Percentiles rank a stretch among this genome's conserved stretches.
phyloP scores from a whole-genome alignment of 2,888 invertebrate species.

The Drosophila planitibia region DNA sequence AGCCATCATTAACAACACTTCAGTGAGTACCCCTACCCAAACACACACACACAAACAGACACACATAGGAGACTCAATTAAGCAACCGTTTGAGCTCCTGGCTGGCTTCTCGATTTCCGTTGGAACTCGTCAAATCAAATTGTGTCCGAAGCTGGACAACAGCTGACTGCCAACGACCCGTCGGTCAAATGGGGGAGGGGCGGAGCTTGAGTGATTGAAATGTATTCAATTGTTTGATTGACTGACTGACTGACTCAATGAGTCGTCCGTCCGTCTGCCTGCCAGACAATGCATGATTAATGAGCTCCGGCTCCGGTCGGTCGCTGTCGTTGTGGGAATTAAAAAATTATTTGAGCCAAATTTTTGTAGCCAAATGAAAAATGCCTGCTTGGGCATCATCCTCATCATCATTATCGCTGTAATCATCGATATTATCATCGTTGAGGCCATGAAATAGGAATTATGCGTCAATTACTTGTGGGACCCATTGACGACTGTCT shows the following conservation, averaged over 20 bases:
- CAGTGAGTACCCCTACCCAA: slow-evolving; percentile 12
- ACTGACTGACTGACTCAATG: slow-evolving; percentile 53
- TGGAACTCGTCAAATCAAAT: slow-evolving; percentile 65
- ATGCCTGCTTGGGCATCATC: slow-evolving; percentile 17
- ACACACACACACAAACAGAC: not conserved
- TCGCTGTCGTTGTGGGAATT: slow-evolving; percentile 55
- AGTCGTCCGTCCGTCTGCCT: slow-evolving; percentile 12
- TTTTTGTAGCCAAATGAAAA: slow-evolving; percentile 57
- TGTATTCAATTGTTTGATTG: slow-evolving; percentile 79
- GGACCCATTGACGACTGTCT: slow-evolving; percentile 37
- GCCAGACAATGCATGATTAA: slow-evolving; percentile 73
- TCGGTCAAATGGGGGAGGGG: not conserved
- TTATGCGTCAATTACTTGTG: slow-evolving; percentile 71
- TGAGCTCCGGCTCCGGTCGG: slow-evolving; percentile 43
- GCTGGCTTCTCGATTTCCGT: slow-evolving; percentile 10
- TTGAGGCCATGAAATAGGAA: slow-evolving; percentile 40
- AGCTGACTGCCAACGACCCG: slow-evolving; percentile 19
- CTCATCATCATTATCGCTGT: slow-evolving; percentile 22
- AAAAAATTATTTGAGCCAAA: slow-evolving; percentile 72
- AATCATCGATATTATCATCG: slow-evolving; percentile 42
- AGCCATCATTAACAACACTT: slow-evolving; percentile 48
- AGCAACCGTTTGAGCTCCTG: slow-evolving; percentile 23
- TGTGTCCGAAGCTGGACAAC: slow-evolving; percentile 44
- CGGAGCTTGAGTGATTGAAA: slow-evolving; percentile 69
- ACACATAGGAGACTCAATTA: slow-evolving; percentile 34